Evolutionary conservation across 2,888 invertebrate genomes (phyloP), one percentile per base, ranked within the genome.

Genomic region (Dioctria linearis): DNA sequence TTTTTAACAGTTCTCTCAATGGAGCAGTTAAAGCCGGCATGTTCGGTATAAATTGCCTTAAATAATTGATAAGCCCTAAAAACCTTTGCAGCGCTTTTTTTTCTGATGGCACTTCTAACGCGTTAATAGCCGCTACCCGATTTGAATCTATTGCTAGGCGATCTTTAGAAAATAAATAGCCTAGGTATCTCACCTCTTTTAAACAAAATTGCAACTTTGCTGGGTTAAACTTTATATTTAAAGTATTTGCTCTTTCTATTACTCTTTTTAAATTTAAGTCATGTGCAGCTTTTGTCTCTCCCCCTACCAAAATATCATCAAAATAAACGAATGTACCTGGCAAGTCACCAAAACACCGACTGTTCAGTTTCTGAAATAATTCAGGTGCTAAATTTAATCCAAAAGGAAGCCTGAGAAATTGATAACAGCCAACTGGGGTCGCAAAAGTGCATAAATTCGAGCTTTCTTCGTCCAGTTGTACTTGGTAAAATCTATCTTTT

Each of bases 261-360:
- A 86, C 85, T 73, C 75, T 9, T 54, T 80, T 66, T 25, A 86
- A 78, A 46, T 82, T 85, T 69, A 79, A 5, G 81, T 85, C 84
- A 82, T 85, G 85, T 78, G 85, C 80, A 59, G 80, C 43, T 54
- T 73, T 46, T 46, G 13, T 79, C 9, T 78, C 67, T 8, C 78
- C 80, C 1, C 54, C 54, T 51, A 84, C 79, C 0, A 83, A 49
- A 80, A 87, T 80, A 84, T 87, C 82, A 83, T 88, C 84, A 82
- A 86, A 83, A 83, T 87, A n/a, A n/a, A n/a, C n/a, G n/a, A n/a
- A n/a, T n/a, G n/a, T n/a, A n/a, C n/a, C n/a, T n/a, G n/a, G n/a
- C n/a, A n/a, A n/a, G n/a, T 87, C 82, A 83, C 88, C 84, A 82
- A 86, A 83, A 83, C 87, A 85, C 79, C 83, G 51, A 39, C 54